Base-by-base conservation (phyloP, 2,113 vertebrate genomes). In the Etheostoma cragini region DNA sequence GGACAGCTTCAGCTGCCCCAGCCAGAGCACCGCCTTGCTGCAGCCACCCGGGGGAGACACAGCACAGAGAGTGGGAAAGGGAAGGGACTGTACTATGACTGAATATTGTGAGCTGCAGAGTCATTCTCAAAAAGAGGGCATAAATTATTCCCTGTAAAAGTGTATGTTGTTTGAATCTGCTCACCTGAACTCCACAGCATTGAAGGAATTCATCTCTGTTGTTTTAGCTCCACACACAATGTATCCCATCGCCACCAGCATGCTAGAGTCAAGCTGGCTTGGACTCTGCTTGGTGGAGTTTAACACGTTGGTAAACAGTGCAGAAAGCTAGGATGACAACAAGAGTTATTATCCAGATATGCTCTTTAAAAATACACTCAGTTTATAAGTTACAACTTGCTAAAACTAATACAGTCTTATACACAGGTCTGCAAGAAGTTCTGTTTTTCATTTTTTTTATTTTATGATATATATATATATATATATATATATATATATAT, bases 171-270 rank as follows among this genome's bases (percentile, higher is more conserved):
- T 47, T 42, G 10, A 3, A 47, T 65, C 54, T 45, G 58, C 87
- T 87, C 76, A 96, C 96, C 96, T 95, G 85, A 96, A 96, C 90
- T 96, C 94, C 14, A 94, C 72, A 7, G 94, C 83, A 66, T 95
- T 95, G 21, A 96, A 93, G 11, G 26, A 74, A n/a, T 58, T 82
- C 1, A 96, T 92, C 30, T 94, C 91, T 21, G 89, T 30, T 33
- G 56, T 42, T 52, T 91, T 92, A 19, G 95, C 92, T 26, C 96
- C 96, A 26, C 96, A 96, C 64, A 96, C 70, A 11, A 94, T 91
- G 86, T 96, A 53, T 53, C 96, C 96, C 87, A 96, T 80, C 2
- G 95, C 91, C 53, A 95, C 94, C 68, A 96, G 82, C 1, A 60
- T 92, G 90, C 93, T 95, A 81, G 94, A 94, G 86, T 94, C 92